Base-by-base conservation (phyloP, 2,113 vertebrate species). In the Sylvietta virens region DNA sequence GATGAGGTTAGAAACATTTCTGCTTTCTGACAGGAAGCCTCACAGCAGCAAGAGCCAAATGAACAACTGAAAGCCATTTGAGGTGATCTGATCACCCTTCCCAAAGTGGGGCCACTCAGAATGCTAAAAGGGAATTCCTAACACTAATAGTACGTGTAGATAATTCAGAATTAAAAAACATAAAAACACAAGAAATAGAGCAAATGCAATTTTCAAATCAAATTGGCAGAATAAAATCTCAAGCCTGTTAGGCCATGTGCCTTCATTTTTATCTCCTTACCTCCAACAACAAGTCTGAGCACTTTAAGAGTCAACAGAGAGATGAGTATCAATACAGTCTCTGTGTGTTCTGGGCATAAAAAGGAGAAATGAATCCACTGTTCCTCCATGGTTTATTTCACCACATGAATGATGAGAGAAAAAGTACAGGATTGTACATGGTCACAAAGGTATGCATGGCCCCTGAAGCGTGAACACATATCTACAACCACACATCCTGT, bases 401-500 rank as follows among this genome's bases (percentile, higher is more conserved):
- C 90, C 95, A 88, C 80, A 88, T 79, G 88, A 96, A 95, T 42
- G 28, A 37, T 74, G 69, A 86, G 67, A 93, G 80, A 94, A 94
- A 92, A 21, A 84, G 93, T 27, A 86, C 48, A 81, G 88, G 72
- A 92, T 31, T 88, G 67, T 67, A 77, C 40, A 86, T 39, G 23
- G 88, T 90, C 92, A 88, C 67, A 90, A 89, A 93, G 67, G 37
- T 84, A 95, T 47, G 72, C 61, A 79, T 1, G 0, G 80, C 69
- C 80, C 58, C 86, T 84, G 80, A 93, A 92, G 76, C 9, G 2
- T 28, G 76, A 92, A 61, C 28, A 16, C 20, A 0, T 53, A 83
- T 53, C 86, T 61, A 88, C 65, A 91, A 93, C 88, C 95, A 74
- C 82, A 95, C 76, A 94, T 94, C 86, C 95, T 90, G 86, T 42